Evolutionary conservation across 2,113 vertebrate species (phyloP).

Genomic region (Clarias macrocephalus): DNA sequence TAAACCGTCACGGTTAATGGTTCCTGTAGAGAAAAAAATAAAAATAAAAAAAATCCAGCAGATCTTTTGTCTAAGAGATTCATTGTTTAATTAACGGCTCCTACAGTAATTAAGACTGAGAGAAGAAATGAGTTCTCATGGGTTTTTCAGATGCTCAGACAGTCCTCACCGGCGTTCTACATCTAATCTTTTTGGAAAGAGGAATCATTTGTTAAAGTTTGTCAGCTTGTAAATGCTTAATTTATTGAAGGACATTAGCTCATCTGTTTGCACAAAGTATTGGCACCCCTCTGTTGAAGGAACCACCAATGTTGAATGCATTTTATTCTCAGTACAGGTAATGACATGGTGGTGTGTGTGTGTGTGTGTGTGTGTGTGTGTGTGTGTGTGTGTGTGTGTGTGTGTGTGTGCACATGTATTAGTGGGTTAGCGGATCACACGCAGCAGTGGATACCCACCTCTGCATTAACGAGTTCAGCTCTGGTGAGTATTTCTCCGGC

Average conservation of each 20-base stretch:
- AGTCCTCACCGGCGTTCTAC: background rate
- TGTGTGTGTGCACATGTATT: no score
- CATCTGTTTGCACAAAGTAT: background rate
- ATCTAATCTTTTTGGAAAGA: background rate
- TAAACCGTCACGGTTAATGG: no score
- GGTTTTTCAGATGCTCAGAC: background rate
- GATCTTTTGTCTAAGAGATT: background rate
- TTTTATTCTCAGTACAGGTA: background rate
- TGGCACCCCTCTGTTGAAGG: background rate
- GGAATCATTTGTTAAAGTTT: background rate
- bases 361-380: no score
- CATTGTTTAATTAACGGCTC: background rate
- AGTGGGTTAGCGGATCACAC: background rate
- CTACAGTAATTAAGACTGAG: background rate
- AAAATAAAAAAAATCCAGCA: background rate
- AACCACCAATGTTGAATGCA: background rate
- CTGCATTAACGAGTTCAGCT: slow-evolving; percentile 75
- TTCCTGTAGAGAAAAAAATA: background rate
- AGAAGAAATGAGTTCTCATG: background rate
- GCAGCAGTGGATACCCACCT: slow-evolving; percentile 62
- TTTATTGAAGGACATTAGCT: background rate
- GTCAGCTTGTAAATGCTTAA: background rate
- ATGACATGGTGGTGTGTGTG: background rate
- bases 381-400: no score
- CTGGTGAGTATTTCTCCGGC: slow-evolving; percentile 68